phyloP scores from a whole-genome alignment of 2,888 invertebrate genomes.

The Protodeltote pygarga region DNA sequence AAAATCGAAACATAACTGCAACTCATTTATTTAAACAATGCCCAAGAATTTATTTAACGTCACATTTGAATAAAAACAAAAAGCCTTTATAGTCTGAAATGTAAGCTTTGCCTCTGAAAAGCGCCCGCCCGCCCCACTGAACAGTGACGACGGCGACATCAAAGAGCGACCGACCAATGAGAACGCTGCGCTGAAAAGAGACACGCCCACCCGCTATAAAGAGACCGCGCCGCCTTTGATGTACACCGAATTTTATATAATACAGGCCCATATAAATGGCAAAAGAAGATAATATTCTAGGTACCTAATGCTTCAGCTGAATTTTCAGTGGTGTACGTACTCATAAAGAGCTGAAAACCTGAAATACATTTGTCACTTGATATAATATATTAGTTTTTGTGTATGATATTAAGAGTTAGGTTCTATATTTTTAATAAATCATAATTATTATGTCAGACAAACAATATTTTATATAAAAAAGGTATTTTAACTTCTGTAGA shows the following conservation, averaged over 20 bases:
- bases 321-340: background rate
- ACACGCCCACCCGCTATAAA: conserved; percentile 83
- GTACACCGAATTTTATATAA: conserved; percentile 52
- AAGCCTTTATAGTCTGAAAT: conserved; percentile 51
- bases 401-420: too few relatives aligned
- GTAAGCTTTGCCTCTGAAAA: conserved; percentile 69
- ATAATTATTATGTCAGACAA: too few relatives aligned
- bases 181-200: conserved; percentile 75
- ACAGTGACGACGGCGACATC: conserved; percentile 69
- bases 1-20: conserved; percentile 10
- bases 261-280: conserved; percentile 26
- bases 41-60: conserved; percentile 34
- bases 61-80: conserved; percentile 54
- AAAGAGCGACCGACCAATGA: conserved; percentile 70
- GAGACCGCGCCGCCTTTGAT: conserved; percentile 69
- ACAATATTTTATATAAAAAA: too few relatives aligned
- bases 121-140: conserved; percentile 72
- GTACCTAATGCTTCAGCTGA: conserved; percentile 22
- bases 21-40: conserved; percentile 1
- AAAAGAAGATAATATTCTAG: conserved; percentile 13
- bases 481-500: too few relatives aligned
- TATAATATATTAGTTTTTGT: too few relatives aligned
- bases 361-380: background rate
- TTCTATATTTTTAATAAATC: too few relatives aligned
- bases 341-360: background rate